These are phyloP conservation scores for Podarcis cretensis DNA, from an alignment of 2,113 vertebrate genomes.

Conservation along the genomic window DNA sequence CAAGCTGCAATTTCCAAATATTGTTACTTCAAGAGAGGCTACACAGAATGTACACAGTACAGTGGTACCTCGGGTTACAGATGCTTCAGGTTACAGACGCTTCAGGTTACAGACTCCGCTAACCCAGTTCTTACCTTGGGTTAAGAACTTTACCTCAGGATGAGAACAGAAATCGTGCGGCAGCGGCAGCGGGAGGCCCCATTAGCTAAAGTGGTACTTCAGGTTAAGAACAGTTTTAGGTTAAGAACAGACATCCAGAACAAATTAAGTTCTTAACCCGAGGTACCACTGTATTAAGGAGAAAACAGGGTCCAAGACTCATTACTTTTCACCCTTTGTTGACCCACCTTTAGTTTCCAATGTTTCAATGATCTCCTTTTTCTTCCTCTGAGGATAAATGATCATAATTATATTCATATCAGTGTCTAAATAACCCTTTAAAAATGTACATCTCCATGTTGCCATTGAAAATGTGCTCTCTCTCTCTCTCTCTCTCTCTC, in stretches of 20 bases:
- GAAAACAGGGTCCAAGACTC: background rate
- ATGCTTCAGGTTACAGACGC: too few relatives aligned
- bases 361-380: background rate
- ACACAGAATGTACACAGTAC: background rate
- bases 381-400: background rate
- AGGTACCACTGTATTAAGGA: background rate
- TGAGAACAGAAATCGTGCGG: too few relatives aligned
- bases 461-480: background rate
- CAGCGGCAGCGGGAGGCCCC: too few relatives aligned
- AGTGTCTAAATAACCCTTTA: background rate
- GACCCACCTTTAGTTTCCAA: background rate
- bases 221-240: too few relatives aligned
- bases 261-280: too few relatives aligned
- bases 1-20: constrained; percentile 6
- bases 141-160: too few relatives aligned
- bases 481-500: too few relatives aligned
- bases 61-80: too few relatives aligned
- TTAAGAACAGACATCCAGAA: too few relatives aligned
- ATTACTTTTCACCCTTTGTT: background rate
- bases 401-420: background rate
- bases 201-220: too few relatives aligned
- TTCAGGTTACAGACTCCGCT: too few relatives aligned
- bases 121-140: too few relatives aligned
- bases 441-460: background rate
- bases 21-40: background rate